Conservation (phyloP, 2,888 invertebrate species). For the Leucoma salicis region DNA sequence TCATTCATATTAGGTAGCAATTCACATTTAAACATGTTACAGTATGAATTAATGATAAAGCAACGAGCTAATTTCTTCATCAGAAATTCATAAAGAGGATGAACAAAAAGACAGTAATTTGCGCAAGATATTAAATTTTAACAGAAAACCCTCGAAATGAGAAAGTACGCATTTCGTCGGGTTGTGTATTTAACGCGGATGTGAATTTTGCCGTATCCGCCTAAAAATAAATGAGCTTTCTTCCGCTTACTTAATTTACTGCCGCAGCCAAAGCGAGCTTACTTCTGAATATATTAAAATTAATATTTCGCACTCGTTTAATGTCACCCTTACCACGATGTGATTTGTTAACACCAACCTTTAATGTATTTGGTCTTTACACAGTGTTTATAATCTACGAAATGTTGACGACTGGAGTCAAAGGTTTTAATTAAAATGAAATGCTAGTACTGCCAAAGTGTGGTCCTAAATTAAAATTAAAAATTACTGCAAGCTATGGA, state of each 20-base stretch:
- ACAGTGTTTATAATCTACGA: slow-evolving; percentile 36
- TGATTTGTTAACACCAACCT: slow-evolving; percentile 66
- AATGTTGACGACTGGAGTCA: slow-evolving; percentile 30
- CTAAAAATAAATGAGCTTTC: slow-evolving; percentile 81
- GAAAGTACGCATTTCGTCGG: slow-evolving; percentile 64
- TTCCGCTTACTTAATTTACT: slow-evolving; percentile 81
- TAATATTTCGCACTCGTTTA: slow-evolving; percentile 72
- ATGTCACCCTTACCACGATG: slow-evolving; percentile 53
- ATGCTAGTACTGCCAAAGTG: slow-evolving; percentile 27
- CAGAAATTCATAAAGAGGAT: slow-evolving; percentile 73
- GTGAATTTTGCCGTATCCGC: slow-evolving; percentile 78
- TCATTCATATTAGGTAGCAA: slow-evolving; percentile 57
- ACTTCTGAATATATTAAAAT: slow-evolving; percentile 75
- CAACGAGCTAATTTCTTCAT: slow-evolving; percentile 58
- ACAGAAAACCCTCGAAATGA: slow-evolving; percentile 71
- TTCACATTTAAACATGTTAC: slow-evolving; percentile 55
- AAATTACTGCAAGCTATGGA: too few species aligned
- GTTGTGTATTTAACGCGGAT: slow-evolving; percentile 80
- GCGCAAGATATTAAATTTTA: slow-evolving; percentile 74
- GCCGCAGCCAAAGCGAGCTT: slow-evolving; percentile 63
- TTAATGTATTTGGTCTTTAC: slow-evolving; percentile 45
- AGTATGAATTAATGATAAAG: slow-evolving; percentile 61
- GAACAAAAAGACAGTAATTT: slow-evolving; percentile 77
- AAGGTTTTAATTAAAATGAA: slow-evolving; percentile 30
- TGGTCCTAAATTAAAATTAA: too few species aligned